phyloP scores from a whole-genome alignment of 2,888 invertebrate species.

The Keiferia lycopersicella region DNA sequence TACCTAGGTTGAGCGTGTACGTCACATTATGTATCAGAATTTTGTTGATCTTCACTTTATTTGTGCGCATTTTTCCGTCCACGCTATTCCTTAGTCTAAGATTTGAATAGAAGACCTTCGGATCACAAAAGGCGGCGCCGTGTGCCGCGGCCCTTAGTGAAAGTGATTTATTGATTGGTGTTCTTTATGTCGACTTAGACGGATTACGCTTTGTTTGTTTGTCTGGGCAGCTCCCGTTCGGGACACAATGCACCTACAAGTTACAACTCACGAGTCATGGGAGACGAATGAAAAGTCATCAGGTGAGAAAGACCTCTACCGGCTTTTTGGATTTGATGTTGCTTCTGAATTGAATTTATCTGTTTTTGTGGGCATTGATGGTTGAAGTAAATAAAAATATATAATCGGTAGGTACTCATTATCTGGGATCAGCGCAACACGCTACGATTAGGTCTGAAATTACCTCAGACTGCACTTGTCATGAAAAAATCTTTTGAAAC shows the following conservation, averaged over 20 bases:
- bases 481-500: no score
- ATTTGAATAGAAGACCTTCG: background rate
- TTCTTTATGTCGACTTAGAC: slow-evolving; percentile 62
- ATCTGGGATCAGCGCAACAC: no score
- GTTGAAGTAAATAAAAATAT: no score
- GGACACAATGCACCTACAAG: slow-evolving; percentile 22
- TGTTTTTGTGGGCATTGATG: background rate
- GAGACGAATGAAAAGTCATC: slow-evolving; percentile 16
- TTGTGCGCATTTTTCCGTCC: no score
- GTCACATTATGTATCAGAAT: no score
- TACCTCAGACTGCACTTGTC: no score
- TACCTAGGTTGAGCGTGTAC: no score
- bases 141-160: slow-evolving; percentile 59
- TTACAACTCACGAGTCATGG: slow-evolving; percentile 19
- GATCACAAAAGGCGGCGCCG: slow-evolving; percentile 70
- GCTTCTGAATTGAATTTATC: background rate
- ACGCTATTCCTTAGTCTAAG: no score
- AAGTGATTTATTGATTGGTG: slow-evolving; percentile 78
- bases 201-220: slow-evolving; percentile 73
- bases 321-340: slow-evolving; percentile 5
- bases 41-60: no score
- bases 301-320: slow-evolving; percentile 9
- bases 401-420: no score
- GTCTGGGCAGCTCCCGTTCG: slow-evolving; percentile 61
- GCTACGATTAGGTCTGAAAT: no score